Evolutionary conservation across 2,888 invertebrate genomes (phyloP), one percentile per base, ranked within the genome.

Genomic region (Arge pagana): DNA sequence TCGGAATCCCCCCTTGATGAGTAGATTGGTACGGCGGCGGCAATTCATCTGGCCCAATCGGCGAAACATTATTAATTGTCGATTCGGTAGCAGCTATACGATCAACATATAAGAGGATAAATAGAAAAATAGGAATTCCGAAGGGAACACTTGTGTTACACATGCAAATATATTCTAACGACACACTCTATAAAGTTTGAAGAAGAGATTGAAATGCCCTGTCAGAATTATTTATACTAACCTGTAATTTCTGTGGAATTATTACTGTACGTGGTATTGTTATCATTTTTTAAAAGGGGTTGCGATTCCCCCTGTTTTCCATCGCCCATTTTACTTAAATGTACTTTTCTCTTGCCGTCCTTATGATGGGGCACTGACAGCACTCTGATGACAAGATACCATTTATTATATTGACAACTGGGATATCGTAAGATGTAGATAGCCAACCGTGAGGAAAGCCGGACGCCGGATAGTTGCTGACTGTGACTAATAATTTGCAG

Each of bases 31-130:
- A 90, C 11, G 90, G 85, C 48, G 92, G 91, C 64, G 92, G 92
- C 61, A 92, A 77, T 76, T 92, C 92, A 81, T 91, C 90, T 30
- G 91, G 90, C 10, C 91, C 92, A 70, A 92, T 89, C 23, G 89
- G 86, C 39, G 89, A 88, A 65, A 90, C 87, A 62, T 87, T 88
- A 68, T 67, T 72, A 43, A 70, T 59, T 26, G 64, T 63, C 8
- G 80, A 73, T 61, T 79, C 79, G 57, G 77, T 70, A 16, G 78
- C 80, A 64, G 67, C 68, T 70, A 50, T 28, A 61, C 59, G 31
- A 39, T 31, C 19, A 50, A 24, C 16, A 28, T 42, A 48, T 35
- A 35, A 37, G 33, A 43, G 30, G 11, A 48, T 57, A 23, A 31
- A 42, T 13, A 48, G 40, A 13, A 50, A 10, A 50, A 31, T 31